Evolutionary conservation across 2,888 invertebrate species (phyloP).

Genomic region (Idaea biselata): DNA sequence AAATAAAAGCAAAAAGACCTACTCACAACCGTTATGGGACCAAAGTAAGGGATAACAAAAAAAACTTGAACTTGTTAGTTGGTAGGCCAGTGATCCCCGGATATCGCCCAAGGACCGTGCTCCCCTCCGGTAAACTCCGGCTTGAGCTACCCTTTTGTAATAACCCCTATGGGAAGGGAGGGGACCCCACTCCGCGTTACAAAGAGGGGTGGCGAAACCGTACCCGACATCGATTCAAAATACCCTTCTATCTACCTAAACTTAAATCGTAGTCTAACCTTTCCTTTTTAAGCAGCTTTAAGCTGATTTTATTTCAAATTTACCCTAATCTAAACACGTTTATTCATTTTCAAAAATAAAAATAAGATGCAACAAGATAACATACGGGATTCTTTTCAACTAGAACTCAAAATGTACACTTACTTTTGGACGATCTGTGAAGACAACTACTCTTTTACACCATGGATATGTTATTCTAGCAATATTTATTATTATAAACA

Average conservation of each 20-base stretch:
- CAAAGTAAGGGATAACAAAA: conserved; percentile 39
- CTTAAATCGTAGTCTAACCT: conserved; percentile 30
- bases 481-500: background rate
- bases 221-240: conserved; percentile 64
- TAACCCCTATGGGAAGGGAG: conserved; percentile 72
- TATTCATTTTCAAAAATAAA: background rate
- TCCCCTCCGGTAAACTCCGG: conserved; percentile 64
- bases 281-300: conserved; percentile 31
- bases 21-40: conserved; percentile 34
- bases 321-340: background rate
- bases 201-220: conserved; percentile 67
- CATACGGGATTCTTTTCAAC: conserved; percentile 10
- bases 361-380: background rate
- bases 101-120: conserved; percentile 67
- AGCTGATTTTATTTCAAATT: background rate
- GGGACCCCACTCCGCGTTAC: conserved; percentile 70
- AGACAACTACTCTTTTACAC: background rate
- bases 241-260: conserved; percentile 49
- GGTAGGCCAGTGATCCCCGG: conserved; percentile 48
- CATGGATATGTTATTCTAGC: background rate
- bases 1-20: conserved; percentile 29
- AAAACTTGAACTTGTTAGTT: conserved; percentile 59
- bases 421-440: background rate
- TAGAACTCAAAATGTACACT: conserved; percentile 6
- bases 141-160: conserved; percentile 73